These are phyloP conservation scores for Mnemiopsis leidyi DNA, from an alignment of 37 sponge, comb jelly and placozoan genomes.

Conservation along the genomic window DNA sequence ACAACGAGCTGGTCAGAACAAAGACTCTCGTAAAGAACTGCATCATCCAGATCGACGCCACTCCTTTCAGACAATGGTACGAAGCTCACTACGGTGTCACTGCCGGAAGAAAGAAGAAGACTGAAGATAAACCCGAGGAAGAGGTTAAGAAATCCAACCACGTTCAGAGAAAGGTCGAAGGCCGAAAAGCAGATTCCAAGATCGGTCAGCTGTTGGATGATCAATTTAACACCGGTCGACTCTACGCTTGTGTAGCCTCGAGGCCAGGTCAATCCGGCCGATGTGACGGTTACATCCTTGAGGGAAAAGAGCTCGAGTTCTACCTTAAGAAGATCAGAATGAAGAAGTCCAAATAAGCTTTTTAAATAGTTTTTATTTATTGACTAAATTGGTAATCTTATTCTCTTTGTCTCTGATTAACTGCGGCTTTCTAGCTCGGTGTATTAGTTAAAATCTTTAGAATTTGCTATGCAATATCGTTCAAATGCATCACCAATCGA, in stretches of 20 bases:
- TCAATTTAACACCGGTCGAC: conserved; percentile 91
- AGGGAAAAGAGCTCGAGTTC: conserved; percentile 97
- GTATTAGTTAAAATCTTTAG: too few species aligned
- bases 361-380: conserved; percentile 40
- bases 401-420: background rate
- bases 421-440: too few species aligned
- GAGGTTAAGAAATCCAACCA: conserved; percentile 78
- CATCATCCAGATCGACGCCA: conserved; percentile 87
- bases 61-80: conserved; percentile 97
- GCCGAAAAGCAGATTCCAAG: conserved; percentile 74
- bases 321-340: conserved; percentile 87
- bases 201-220: conserved; percentile 90
- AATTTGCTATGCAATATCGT: too few species aligned
- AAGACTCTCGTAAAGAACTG: conserved; percentile 99
- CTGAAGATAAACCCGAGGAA: conserved; percentile 67
- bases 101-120: conserved; percentile 77
- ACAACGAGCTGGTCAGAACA: conserved; percentile 97
- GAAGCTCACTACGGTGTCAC: conserved; percentile 88
- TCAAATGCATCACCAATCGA: too few species aligned
- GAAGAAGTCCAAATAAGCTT: conserved; percentile 86
- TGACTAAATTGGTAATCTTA: background rate
- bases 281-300: conserved; percentile 95
- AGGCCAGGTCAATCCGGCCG: conserved; percentile 97
- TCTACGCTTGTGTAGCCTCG: conserved; percentile 91
- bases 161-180: conserved; percentile 74